Percentiles rank a stretch among this genome's conserved stretches.
These are phyloP conservation scores for Monoplex corrugatus DNA, from an alignment of 2,888 invertebrate species.

Conservation along the genomic window DNA sequence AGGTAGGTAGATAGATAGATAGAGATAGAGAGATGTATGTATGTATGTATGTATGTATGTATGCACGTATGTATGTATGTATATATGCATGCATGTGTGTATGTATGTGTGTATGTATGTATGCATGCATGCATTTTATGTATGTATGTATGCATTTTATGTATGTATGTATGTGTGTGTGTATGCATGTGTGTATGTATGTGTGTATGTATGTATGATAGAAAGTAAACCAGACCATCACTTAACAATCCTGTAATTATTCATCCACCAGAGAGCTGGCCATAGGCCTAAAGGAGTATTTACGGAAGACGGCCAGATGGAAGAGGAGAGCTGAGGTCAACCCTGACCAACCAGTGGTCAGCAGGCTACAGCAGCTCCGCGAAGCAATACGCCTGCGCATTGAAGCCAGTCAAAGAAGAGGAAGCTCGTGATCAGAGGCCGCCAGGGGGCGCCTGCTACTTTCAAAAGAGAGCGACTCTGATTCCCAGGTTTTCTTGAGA, in stretches of 20 bases:
- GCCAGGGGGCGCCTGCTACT: neutral
- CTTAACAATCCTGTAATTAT: too few species aligned
- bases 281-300: constrained; percentile 67
- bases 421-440: constrained; percentile 17
- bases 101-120: neutral
- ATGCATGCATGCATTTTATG: neutral
- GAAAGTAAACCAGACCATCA: too few species aligned
- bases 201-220: neutral
- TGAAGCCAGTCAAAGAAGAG: constrained; percentile 51
- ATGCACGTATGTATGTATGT: neutral
- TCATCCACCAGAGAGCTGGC: constrained; percentile 67
- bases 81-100: neutral
- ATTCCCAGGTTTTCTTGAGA: neutral
- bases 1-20: too few species aligned
- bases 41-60: neutral
- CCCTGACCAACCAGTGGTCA: constrained; percentile 61
- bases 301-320: constrained; percentile 64
- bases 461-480: neutral
- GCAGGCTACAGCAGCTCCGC: constrained; percentile 65
- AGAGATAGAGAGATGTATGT: too few species aligned
- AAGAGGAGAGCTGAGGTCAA: constrained; percentile 60
- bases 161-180: neutral
- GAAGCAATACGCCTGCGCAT: constrained; percentile 67
- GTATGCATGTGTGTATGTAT: neutral
- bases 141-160: neutral